Conservation (phyloP, 2,113 vertebrate species). For the Hyperopisus bebe region DNA sequence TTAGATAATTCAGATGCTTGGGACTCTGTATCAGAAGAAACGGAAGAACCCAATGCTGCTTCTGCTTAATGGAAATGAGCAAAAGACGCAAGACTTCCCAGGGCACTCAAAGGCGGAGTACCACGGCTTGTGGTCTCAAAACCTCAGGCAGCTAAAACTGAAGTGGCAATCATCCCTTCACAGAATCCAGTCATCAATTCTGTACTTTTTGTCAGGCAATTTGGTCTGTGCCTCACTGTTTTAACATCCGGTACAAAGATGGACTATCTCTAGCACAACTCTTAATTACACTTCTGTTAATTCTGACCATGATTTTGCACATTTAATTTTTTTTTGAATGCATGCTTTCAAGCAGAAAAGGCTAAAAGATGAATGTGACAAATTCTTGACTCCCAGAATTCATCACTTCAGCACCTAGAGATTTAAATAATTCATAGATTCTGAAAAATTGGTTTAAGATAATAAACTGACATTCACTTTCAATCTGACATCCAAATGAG, state of each 20-base stretch:
- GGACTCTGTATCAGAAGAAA: constrained; percentile 62
- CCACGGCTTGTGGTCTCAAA: background rate
- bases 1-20: constrained; percentile 84
- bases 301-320: background rate
- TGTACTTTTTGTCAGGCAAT: background rate
- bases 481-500: background rate
- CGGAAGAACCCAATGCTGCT: background rate
- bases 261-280: background rate
- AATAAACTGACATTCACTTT: background rate
- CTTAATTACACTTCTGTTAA: background rate
- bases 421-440: background rate
- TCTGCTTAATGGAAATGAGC: background rate
- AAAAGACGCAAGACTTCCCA: background rate
- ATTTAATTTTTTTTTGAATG: background rate
- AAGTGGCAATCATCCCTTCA: background rate
- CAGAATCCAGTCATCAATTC: background rate
- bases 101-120: background rate
- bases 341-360: background rate
- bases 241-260: background rate
- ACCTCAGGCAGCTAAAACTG: background rate
- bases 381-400: background rate
- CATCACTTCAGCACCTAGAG: background rate
- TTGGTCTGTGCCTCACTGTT: background rate
- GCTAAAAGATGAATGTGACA: background rate
- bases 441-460: background rate